Evolutionary conservation across 2,797 vertebrate species (phyloP), one percentile per base, ranked within the genome.

Genomic region (Thaleichthys pacificus): DNA sequence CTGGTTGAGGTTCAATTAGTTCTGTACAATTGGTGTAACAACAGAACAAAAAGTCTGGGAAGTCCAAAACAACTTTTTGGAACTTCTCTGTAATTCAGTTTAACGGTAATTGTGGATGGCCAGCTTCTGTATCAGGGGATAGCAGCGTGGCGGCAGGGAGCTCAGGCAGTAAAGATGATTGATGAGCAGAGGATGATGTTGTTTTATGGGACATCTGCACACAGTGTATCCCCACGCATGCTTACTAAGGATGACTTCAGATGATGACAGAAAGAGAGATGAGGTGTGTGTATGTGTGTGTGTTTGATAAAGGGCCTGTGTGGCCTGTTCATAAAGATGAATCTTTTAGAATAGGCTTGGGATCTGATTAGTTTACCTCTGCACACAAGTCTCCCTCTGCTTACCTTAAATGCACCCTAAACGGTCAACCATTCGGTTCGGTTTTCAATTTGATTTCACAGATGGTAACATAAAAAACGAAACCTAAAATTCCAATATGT

Each of bases 51-150:
- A 82, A 73, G 30, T 14, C 30, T 42, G 14, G 12, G 12, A 61
- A 38, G 54, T 58, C 28, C 22, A 12, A 68, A 28, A 14, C 1
- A 2, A 69, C 12, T 12, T 61, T 67, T 74, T 77, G 74, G 83
- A 81, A 11, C n/a, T 68, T 24, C 61, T 74, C 71, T 72, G 6
- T 8, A 35, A 62, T 70, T 26, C 47, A 63, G 61, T 64, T 67
- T 17, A 11, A 47, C 51, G 14, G 22, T 63, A 74, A 11, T 73
- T 21, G 30, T 56, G 63, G 77, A 74, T 71, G 60, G 51, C 30
- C 76, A 80, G 76, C 66, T 70, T 77, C 69, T 61, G 66, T 68
- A 65, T n/a, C 76, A 22, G 47, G 66, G 66, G 67, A 73, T 42
- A 26, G 30, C 38, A 63, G 62, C 12, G 28, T 61, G 3, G 51